Conservation (phyloP, 2,797 vertebrate genomes). For the Crocidura indochinensis region DNA sequence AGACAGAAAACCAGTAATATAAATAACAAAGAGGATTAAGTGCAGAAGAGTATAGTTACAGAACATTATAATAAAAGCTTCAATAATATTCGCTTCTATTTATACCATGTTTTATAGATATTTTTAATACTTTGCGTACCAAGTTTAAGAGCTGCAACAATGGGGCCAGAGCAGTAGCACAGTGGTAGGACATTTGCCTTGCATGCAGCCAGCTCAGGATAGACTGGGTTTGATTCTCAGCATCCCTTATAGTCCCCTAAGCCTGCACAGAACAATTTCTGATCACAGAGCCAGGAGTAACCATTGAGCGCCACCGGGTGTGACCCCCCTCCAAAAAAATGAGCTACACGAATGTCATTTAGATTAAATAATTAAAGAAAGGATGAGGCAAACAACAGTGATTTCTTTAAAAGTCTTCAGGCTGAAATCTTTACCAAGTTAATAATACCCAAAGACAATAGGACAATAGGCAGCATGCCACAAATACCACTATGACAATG, state of each 20-base stretch:
- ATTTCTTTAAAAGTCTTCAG: neutral
- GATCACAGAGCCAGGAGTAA: too few species aligned
- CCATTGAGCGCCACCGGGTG: too few species aligned
- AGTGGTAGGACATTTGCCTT: too few species aligned
- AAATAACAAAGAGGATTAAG: neutral
- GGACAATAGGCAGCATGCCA: too few species aligned
- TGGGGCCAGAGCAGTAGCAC: neutral
- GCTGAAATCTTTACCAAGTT: constrained; percentile 1
- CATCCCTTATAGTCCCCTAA: too few species aligned
- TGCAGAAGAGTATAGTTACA: neutral
- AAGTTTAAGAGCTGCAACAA: neutral
- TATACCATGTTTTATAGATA: neutral
- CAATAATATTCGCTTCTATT: neutral
- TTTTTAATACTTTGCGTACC: neutral
- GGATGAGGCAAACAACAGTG: neutral
- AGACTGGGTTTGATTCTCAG: too few species aligned
- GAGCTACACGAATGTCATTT: neutral
- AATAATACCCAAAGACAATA: too few species aligned
- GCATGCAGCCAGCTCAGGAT: too few species aligned
- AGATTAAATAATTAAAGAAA: constrained; percentile 49
- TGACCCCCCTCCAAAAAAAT: too few species aligned
- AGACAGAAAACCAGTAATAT: too few species aligned
- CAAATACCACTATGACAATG: too few species aligned
- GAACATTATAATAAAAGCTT: neutral
- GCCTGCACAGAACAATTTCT: too few species aligned